Percentiles rank a stretch among this genome's conserved stretches.
phyloP scores from a whole-genome alignment of 1,140 invertebrate species.

The Planococcus citri region DNA sequence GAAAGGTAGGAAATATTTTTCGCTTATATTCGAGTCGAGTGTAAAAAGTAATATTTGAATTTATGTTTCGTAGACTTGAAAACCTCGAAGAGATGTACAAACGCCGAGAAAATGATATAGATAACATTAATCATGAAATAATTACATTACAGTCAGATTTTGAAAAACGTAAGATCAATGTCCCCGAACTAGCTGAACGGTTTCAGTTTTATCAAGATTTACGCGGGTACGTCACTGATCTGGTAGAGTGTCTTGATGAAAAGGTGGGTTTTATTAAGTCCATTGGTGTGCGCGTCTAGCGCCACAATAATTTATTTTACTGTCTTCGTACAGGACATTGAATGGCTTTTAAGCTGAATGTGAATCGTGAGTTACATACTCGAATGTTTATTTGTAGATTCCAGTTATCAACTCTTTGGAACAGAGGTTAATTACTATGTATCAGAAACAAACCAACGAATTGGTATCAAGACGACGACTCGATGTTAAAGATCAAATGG shows the following conservation, averaged over 20 bases:
- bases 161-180: constrained; percentile 45
- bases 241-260: constrained; percentile 90
- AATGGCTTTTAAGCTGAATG: not conserved
- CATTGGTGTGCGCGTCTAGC: not conserved
- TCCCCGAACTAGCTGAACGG: constrained; percentile 53
- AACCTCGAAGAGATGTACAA: constrained; percentile 45
- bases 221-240: constrained; percentile 87
- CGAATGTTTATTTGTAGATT: constrained; percentile 43
- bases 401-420: constrained; percentile 65
- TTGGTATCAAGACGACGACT: constrained; percentile 68
- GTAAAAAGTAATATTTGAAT: not conserved
- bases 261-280: constrained; percentile 45
- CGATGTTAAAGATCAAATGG: constrained; percentile 84
- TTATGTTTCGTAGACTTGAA: constrained; percentile 36
- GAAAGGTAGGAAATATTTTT: constrained; percentile 37
- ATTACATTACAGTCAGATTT: constrained; percentile 47
- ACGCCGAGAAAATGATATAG: constrained; percentile 39
- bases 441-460: constrained; percentile 55
- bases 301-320: not conserved
- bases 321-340: not conserved
- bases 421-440: constrained; percentile 56
- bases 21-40: not conserved
- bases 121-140: constrained; percentile 44
- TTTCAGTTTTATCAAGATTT: constrained; percentile 92
- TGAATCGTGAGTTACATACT: not conserved